Evolutionary conservation across 1,140 invertebrate genomes (phyloP).

Genomic region (Scylla paramamosain): DNA sequence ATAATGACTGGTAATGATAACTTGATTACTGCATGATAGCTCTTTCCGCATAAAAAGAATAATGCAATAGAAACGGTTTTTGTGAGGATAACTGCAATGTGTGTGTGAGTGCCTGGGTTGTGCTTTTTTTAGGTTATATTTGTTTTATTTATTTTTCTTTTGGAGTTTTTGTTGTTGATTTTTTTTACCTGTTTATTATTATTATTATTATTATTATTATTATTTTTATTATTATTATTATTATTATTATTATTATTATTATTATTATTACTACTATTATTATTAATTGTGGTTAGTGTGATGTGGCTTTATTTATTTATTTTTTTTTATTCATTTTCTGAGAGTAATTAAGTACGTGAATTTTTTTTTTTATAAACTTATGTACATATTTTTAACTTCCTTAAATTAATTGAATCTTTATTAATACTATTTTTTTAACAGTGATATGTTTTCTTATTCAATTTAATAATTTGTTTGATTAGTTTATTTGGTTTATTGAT

Average conservation of each 20-base stretch:
- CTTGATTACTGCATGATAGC: not conserved
- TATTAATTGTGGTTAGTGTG: too few species aligned
- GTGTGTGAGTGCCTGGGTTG: not conserved
- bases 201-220: too few species aligned
- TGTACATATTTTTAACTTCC: too few species aligned
- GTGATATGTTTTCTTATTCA: too few species aligned
- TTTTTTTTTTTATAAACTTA: not conserved
- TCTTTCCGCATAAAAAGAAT: not conserved
- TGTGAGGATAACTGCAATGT: not conserved
- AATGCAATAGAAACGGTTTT: not conserved
- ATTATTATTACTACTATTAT: too few species aligned
- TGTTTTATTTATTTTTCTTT: not conserved
- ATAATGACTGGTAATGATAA: not conserved
- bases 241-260: too few species aligned
- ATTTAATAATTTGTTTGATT: too few species aligned
- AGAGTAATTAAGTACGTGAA: too few species aligned
- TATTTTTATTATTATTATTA: too few species aligned
- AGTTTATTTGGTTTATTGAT: too few species aligned
- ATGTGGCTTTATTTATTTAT: not conserved
- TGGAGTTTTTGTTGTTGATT: not conserved
- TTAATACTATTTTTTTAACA: too few species aligned
- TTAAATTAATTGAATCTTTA: too few species aligned
- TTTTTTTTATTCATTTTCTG: not conserved
- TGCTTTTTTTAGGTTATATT: not conserved
- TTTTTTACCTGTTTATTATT: not conserved